Percentiles rank a stretch among this genome's conserved stretches.
Conservation (phyloP, 2,113 vertebrate genomes). For the Acrocephalus arundinaceus region DNA sequence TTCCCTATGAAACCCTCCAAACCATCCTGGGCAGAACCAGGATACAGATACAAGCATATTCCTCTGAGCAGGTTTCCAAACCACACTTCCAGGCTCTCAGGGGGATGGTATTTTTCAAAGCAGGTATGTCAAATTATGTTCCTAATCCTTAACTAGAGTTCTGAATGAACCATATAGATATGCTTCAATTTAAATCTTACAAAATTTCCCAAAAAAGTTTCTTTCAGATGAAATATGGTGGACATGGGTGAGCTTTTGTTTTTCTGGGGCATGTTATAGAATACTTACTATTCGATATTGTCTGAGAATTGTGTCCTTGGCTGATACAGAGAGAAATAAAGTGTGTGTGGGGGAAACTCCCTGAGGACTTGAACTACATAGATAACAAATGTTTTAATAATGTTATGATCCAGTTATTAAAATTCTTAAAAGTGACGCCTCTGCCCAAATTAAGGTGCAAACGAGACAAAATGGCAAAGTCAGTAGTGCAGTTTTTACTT, state of each 20-base stretch:
- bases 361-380: background rate
- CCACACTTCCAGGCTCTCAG: background rate
- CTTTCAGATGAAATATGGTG: background rate
- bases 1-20: background rate
- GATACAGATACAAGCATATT: background rate
- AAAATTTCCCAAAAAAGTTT: background rate
- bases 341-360: accelerated
- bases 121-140: background rate
- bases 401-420: background rate
- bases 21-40: background rate
- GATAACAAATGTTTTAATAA: background rate
- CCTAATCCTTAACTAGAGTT: background rate
- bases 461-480: background rate
- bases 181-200: background rate
- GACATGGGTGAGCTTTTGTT: background rate
- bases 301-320: background rate
- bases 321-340: background rate
- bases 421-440: background rate
- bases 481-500: background rate
- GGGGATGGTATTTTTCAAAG: background rate
- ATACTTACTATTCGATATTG: background rate
- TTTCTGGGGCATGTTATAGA: background rate
- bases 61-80: background rate
- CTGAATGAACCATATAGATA: background rate
- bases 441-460: background rate